phyloP scores from a whole-genome alignment of 1,140 invertebrate genomes.

The Coenobita brevimanus region DNA sequence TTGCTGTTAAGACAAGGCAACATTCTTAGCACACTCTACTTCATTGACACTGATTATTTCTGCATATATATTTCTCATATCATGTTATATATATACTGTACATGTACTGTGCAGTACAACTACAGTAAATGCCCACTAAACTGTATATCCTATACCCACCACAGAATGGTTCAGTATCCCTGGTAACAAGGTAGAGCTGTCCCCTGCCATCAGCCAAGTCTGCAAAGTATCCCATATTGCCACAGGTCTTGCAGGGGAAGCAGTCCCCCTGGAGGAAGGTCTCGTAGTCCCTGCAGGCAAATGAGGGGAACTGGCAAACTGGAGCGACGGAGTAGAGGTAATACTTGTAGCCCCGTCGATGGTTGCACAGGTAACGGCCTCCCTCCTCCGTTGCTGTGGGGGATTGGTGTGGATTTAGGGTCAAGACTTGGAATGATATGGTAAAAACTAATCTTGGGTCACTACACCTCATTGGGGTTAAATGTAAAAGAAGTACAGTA shows the following conservation, averaged over 20 bases:
- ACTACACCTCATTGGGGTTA: no score
- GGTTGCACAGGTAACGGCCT: constrained; percentile 91
- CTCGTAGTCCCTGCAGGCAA: constrained; percentile 89
- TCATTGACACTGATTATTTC: no score
- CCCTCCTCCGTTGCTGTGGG: constrained; percentile 78
- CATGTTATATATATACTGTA: no score
- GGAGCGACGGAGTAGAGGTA: constrained; percentile 95
- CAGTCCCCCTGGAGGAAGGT: constrained; percentile 85
- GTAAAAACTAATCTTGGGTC: no score
- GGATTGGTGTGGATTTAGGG: not conserved
- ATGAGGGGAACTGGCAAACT: constrained; percentile 90
- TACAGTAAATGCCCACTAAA: not conserved
- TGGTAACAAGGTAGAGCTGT: constrained; percentile 85
- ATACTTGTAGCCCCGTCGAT: constrained; percentile 92
- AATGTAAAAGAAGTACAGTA: no score
- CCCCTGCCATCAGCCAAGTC: constrained; percentile 86
- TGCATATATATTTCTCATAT: no score
- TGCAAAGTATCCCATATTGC: constrained; percentile 96
- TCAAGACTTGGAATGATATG: no score
- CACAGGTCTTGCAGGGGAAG: constrained; percentile 79
- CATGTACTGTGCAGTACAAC: no score
- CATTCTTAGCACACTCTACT: not conserved
- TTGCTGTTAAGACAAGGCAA: constrained; percentile 77
- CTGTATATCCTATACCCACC: constrained; percentile 76
- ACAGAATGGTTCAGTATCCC: constrained; percentile 94